Percentiles rank a stretch among this genome's conserved stretches.
Conservation (phyloP, 2,888 invertebrate species). For the Leucophenga montana region DNA sequence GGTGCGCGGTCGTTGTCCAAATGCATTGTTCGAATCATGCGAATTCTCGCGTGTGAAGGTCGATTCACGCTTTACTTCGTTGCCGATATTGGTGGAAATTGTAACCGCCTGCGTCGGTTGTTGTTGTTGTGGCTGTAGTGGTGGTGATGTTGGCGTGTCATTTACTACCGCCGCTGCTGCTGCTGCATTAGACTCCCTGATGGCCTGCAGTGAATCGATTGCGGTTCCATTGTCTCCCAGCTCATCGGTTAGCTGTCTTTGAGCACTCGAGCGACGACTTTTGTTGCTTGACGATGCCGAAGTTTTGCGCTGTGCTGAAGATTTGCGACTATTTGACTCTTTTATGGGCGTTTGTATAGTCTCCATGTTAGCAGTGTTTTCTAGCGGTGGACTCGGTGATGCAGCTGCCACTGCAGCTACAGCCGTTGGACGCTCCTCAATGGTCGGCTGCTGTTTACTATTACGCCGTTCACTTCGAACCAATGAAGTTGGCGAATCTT, state of each 20-base stretch:
- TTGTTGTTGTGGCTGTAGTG: neutral
- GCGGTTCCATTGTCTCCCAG: neutral
- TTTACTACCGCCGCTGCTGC: slow-evolving; percentile 12
- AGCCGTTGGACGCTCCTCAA: slow-evolving; percentile 12
- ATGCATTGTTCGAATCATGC: slow-evolving; percentile 47
- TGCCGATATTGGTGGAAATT: neutral
- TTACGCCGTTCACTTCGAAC: no score
- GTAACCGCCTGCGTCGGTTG: slow-evolving; percentile 54
- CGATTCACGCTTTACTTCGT: slow-evolving; percentile 64
- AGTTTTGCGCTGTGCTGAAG: slow-evolving; percentile 45
- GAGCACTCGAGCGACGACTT: slow-evolving; percentile 56
- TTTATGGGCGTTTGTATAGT: neutral
- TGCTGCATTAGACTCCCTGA: slow-evolving; percentile 32
- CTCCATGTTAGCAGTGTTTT: neutral
- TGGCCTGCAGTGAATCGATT: slow-evolving; percentile 30
- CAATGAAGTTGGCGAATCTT: neutral
- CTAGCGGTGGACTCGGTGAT: neutral
- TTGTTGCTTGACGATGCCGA: slow-evolving; percentile 42
- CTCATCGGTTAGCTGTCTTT: slow-evolving; percentile 37
- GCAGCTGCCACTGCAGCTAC: slow-evolving; percentile 21
- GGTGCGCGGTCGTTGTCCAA: slow-evolving; percentile 73
- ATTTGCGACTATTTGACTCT: slow-evolving; percentile 45
- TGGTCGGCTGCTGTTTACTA: neutral
- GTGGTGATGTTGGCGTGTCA: slow-evolving; percentile 21
- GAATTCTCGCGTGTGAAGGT: slow-evolving; percentile 71